Base-by-base conservation (phyloP, 1,140 invertebrate species). In the Lasioglossum albipes region DNA sequence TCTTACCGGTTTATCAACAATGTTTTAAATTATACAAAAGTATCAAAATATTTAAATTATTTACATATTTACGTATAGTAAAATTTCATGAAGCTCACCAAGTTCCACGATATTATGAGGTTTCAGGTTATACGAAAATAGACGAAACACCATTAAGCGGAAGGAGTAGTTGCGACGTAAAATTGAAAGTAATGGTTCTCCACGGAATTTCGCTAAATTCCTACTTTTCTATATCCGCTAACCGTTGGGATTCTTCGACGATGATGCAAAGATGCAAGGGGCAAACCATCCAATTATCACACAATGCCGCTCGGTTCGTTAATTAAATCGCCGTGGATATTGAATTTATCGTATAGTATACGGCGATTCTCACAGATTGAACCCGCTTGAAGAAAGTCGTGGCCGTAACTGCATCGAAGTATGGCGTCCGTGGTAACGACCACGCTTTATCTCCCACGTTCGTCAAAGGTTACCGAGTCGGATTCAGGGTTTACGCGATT, bases 391-490 rank as follows among this genome's bases (percentile, higher is more conserved):
- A 73, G 65, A 73, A 79, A 82, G 49, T 74, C 61, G 49, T 12
- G 20, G 18, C 18, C 7, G 22, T 61, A 69, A 75, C 64, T 31
- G 31, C 20, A 42, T 22, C 27, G 45, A 71, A 7, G 27, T 54
- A 22, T 27, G 62, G 4, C 52, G 65, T 57, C 71, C 66, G 27
- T 69, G 65, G 70, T 71, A 79, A 81, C 71, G 68, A 70, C 67
- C 77, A 59, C 73, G 62, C 54, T 75, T 65, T 75, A 79, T 75
- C 83, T 87, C 81, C 73, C 82, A 86, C 84, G 84, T 83, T 86
- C 78, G 45, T 79, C 73, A 84, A 81, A 84, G 86, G 77, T 86
- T 76, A 76, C 27, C 10, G 3, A 69, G 75, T 59, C 59, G 45
- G 27, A 79, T 82, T 82, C 75, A 84, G 80, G 80, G 70, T 82